Conservation (phyloP, 2,113 vertebrate species). For the Oreochromis spilurus region DNA sequence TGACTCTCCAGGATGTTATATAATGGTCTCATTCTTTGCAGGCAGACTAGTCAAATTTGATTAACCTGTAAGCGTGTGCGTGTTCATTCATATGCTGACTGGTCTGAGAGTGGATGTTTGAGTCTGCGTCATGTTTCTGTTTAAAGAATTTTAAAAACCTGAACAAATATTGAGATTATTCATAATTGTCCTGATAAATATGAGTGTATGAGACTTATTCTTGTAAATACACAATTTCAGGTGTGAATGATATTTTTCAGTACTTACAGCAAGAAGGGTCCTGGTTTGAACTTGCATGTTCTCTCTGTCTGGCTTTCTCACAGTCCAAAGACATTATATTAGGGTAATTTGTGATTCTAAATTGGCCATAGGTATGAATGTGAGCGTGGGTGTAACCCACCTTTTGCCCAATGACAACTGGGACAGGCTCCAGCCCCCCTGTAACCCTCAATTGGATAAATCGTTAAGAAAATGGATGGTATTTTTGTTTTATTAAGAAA, state of each 20-base stretch:
- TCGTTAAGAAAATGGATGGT: background rate
- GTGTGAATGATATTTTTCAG: background rate
- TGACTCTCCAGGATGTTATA: slow-evolving; percentile 31
- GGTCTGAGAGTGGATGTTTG: background rate
- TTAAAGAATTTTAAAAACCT: background rate
- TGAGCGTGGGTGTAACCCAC: background rate
- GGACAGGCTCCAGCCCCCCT: background rate
- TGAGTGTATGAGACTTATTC: background rate
- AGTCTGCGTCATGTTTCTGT: background rate
- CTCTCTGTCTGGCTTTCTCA: background rate
- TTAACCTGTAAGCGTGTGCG: background rate
- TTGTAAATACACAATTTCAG: background rate
- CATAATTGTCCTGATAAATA: background rate
- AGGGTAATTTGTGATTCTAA: background rate
- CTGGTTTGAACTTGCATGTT: background rate
- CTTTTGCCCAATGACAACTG: background rate
- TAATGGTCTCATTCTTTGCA: slow-evolving; percentile 36
- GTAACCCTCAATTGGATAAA: background rate
- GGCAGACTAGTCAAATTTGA: slow-evolving; percentile 29
- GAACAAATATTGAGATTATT: background rate
- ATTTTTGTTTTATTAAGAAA: background rate
- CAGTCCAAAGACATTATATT: background rate
- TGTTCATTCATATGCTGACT: background rate
- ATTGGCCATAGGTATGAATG: background rate
- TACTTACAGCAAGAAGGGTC: background rate